Evolutionary conservation across 2,797 vertebrate genomes (phyloP).

Genomic region (Urocyon cinereoargenteus): DNA sequence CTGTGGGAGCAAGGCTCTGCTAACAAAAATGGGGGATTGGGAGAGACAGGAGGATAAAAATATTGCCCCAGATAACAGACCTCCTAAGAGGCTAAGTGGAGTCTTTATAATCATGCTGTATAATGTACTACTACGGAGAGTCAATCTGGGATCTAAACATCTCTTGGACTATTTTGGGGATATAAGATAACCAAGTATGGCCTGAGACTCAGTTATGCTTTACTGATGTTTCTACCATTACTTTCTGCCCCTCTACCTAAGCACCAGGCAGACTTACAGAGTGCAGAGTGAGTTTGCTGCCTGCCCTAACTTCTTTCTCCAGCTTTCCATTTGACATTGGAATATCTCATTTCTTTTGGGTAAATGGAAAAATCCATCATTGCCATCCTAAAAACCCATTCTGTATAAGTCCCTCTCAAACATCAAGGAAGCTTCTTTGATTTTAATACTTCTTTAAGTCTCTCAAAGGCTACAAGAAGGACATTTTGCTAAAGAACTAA

Average conservation of each 20-base stretch:
- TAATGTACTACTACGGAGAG: neutral
- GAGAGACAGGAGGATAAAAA: neutral
- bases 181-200: neutral
- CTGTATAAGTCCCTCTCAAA: neutral
- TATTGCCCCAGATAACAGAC: neutral
- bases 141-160: neutral
- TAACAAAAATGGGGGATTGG: neutral
- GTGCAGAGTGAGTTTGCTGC: neutral
- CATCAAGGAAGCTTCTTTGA: constrained; percentile 62
- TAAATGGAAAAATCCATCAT: neutral
- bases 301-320: neutral
- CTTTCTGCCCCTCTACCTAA: neutral
- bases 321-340: neutral
- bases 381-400: neutral
- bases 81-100: neutral
- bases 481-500: constrained; percentile 62
- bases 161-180: neutral
- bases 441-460: constrained; percentile 54
- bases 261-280: neutral
- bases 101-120: neutral
- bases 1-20: neutral
- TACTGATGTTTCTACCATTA: neutral
- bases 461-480: constrained; percentile 51
- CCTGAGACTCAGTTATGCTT: neutral
- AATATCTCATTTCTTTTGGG: constrained; percentile 4